Percentiles rank a stretch among this genome's conserved stretches.
Conservation (phyloP, 1,140 invertebrate genomes). For the Drosophila kikkawai region DNA sequence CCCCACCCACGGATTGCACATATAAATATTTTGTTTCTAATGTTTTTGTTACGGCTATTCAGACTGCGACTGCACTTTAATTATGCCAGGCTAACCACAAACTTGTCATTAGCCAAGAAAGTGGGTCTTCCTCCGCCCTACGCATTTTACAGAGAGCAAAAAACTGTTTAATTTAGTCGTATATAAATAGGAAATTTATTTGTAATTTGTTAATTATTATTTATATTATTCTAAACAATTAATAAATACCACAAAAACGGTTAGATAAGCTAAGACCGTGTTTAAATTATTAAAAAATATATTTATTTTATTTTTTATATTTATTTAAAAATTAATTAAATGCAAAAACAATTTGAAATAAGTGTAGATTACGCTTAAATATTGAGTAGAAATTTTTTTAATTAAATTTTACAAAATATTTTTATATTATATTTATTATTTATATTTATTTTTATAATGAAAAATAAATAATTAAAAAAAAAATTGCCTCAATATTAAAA, state of each 20-base stretch:
- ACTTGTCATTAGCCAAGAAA: slow-evolving; percentile 56
- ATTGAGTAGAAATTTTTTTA: not conserved
- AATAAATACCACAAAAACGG: no score
- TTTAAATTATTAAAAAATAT: no score
- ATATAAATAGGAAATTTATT: not conserved
- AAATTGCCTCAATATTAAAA: no score
- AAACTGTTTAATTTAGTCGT: not conserved
- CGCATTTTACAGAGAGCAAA: not conserved
- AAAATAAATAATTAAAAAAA: no score
- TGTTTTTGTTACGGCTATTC: slow-evolving; percentile 14
- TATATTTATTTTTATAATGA: no score
- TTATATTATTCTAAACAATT: not conserved
- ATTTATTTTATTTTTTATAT: no score
- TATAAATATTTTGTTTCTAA: not conserved
- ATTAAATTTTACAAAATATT: not conserved
- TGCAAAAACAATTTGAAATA: not conserved
- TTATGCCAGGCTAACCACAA: slow-evolving; percentile 44
- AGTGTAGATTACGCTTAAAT: not conserved
- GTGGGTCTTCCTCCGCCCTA: slow-evolving; percentile 11
- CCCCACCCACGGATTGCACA: slow-evolving; percentile 1
- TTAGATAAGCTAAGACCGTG: no score
- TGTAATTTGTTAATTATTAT: not conserved
- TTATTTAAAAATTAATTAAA: not conserved
- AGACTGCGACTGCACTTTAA: slow-evolving; percentile 66
- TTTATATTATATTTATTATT: no score